phyloP scores from a whole-genome alignment of 2,888 invertebrate genomes.

The Drosophila putrida region DNA sequence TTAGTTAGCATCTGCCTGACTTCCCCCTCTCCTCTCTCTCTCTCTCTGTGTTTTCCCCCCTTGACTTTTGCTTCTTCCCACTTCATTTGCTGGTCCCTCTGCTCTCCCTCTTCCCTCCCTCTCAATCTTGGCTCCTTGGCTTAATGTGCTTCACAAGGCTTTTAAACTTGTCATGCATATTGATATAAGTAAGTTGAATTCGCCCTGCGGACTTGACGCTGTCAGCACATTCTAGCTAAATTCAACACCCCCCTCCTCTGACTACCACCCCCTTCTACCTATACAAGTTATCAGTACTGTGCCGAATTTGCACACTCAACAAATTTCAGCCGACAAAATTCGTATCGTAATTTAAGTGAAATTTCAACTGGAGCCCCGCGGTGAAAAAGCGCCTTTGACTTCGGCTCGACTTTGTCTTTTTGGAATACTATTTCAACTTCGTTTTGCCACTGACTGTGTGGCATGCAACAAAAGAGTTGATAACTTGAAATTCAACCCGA shows the following conservation, averaged over 20 bases:
- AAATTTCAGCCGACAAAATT: constrained; percentile 40
- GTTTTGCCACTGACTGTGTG: background rate
- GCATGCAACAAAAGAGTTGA: constrained; percentile 3
- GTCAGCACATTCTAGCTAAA: constrained; percentile 60
- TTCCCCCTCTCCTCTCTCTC: background rate
- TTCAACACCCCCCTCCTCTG: background rate
- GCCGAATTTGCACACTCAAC: constrained; percentile 53
- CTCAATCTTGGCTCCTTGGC: constrained; percentile 11
- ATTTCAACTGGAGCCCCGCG: constrained; percentile 35
- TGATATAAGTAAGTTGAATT: constrained; percentile 74
- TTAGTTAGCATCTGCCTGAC: constrained; percentile 31
- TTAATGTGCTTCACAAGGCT: constrained; percentile 56
- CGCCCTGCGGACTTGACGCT: constrained; percentile 56
- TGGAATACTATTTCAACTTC: background rate
- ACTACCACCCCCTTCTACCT: background rate
- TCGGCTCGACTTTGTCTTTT: constrained; percentile 49
- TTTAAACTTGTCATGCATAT: constrained; percentile 77
- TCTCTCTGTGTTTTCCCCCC: background rate
- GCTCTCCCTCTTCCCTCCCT: background rate
- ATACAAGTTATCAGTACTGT: constrained; percentile 21
- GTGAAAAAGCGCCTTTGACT: constrained; percentile 32
- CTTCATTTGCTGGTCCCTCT: background rate
- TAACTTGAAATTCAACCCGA: background rate
- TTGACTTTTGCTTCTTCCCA: background rate
- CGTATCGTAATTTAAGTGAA: constrained; percentile 69